Percentiles rank a stretch among this genome's conserved stretches.
phyloP scores from a whole-genome alignment of 2,888 invertebrate species.

The Mythimna loreyi region DNA sequence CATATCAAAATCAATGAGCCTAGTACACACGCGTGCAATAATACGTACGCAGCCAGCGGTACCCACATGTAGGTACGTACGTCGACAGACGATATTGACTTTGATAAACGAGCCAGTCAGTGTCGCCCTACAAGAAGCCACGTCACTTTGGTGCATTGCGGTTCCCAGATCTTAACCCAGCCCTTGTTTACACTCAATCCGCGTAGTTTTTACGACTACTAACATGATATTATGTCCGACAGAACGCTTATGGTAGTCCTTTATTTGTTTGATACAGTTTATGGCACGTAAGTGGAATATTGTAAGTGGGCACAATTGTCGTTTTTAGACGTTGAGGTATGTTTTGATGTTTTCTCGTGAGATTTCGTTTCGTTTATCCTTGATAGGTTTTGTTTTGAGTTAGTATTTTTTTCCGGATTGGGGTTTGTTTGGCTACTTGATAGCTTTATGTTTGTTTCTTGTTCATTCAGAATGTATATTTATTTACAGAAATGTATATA shows the following conservation, averaged over 20 bases:
- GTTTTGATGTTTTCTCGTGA: constrained; percentile 59
- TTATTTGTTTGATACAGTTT: constrained; percentile 85
- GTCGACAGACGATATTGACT: constrained; percentile 89
- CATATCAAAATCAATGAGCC: constrained; percentile 62
- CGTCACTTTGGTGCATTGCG: constrained; percentile 90
- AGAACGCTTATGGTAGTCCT: constrained; percentile 80
- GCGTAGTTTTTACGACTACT: constrained; percentile 87
- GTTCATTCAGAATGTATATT: neutral
- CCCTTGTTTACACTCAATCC: constrained; percentile 87
- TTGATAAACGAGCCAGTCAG: constrained; percentile 88
- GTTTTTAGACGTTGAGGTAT: constrained; percentile 66
- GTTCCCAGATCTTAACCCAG: constrained; percentile 81
- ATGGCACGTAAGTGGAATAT: constrained; percentile 80
- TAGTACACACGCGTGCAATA: constrained; percentile 65
- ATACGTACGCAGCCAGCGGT: constrained; percentile 79
- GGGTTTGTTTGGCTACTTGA: constrained; percentile 8
- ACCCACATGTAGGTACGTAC: constrained; percentile 75
- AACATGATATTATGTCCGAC: constrained; percentile 82
- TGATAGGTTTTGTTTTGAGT: constrained; percentile 40
- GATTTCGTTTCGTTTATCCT: constrained; percentile 60
- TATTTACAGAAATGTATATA: too few relatives aligned
- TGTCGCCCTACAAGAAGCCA: constrained; percentile 87
- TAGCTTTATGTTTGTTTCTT: neutral
- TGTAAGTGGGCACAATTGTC: constrained; percentile 73
- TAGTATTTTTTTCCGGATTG: neutral